Conservation (phyloP, 2,888 invertebrate genomes). For the Aphrophora alni region DNA sequence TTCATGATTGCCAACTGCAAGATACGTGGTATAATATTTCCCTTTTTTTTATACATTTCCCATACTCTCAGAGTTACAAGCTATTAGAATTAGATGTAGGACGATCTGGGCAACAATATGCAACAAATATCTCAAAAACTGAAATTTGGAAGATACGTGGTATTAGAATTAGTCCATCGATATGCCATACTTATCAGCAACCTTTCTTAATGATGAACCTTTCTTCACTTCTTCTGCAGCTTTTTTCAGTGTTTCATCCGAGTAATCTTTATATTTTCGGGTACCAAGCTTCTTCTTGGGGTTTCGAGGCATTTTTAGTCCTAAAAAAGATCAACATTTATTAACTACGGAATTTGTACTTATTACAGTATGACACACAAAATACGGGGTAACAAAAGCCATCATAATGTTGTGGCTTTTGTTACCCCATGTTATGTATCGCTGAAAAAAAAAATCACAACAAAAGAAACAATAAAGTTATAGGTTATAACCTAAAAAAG, state of each 20-base stretch:
- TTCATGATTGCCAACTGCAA: too few relatives aligned
- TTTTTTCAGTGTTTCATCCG: conserved; percentile 29
- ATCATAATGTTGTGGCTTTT: conserved; percentile 14
- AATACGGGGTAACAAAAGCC: conserved; percentile 30
- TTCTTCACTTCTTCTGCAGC: conserved; percentile 34
- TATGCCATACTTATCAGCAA: conserved; percentile 27
- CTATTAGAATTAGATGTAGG: too few relatives aligned
- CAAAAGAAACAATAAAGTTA: conserved; percentile 23
- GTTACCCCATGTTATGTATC: conserved; percentile 23
- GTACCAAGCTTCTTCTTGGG: conserved; percentile 15
- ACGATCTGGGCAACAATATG: too few relatives aligned
- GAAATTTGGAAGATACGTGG: too few relatives aligned
- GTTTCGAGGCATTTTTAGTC: conserved; percentile 28
- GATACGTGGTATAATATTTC: too few relatives aligned
- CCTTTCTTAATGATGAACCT: conserved; percentile 32
- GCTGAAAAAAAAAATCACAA: conserved; percentile 17
- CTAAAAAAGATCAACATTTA: not conserved
- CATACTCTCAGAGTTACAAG: too few relatives aligned
- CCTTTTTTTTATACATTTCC: too few relatives aligned
- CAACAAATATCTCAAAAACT: too few relatives aligned
- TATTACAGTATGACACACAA: conserved; percentile 19
- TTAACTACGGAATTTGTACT: conserved; percentile 14
- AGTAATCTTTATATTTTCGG: conserved; percentile 30
- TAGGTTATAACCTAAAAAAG: conserved; percentile 16
- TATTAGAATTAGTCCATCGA: too few relatives aligned